Evolutionary conservation across 2,113 vertebrate genomes (phyloP), one percentile per base, ranked within the genome.

Genomic region (Apeltes quadracus): DNA sequence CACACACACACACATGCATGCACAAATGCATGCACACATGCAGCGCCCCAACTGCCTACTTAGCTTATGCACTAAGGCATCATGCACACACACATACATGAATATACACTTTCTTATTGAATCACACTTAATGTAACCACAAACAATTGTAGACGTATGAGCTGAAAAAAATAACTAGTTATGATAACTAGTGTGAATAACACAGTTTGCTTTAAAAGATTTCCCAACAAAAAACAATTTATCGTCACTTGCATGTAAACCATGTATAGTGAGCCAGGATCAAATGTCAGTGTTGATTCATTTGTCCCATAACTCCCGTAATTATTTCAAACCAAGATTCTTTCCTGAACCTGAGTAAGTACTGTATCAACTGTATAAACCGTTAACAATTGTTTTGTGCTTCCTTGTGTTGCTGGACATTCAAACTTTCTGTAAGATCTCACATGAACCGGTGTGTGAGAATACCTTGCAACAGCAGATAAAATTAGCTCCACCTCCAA

Each of bases 1-100:
- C 53, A 66, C 63, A 69, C 53, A 77, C 48, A 61, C 56, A 53
- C 20, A 55, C 46, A 48, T 15, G 50, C 59, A 53, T 16, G 38
- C 51, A 25, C 43, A 58, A 29, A 56, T 48, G 70, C 59, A 36
- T 38, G 74, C 23, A 38, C 62, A 72, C 43, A 54, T 22, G 38
- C 56, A 54, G 15, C 9, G 2, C 15, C 20, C 18, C 25, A 56
- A 68, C 48, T 27, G 51, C 32, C 20, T 23, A 34, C 38, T 25
- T 13, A 41, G 50, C 34, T 10, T 23, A 8, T 34, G 61, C 16
- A 7, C 10, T 4, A 23, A 64, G 20, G 48, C 43, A 62, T 22
- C 22, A 32, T 64, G 15, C 41, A 61, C 22, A 53, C 43, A 55
- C 27, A 38, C 27, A 22, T 3, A 18, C n/a, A 48, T 22, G 29